Evolutionary conservation across 2,888 invertebrate genomes (phyloP), one percentile per base, ranked within the genome.

Genomic region (Beris chalybata): DNA sequence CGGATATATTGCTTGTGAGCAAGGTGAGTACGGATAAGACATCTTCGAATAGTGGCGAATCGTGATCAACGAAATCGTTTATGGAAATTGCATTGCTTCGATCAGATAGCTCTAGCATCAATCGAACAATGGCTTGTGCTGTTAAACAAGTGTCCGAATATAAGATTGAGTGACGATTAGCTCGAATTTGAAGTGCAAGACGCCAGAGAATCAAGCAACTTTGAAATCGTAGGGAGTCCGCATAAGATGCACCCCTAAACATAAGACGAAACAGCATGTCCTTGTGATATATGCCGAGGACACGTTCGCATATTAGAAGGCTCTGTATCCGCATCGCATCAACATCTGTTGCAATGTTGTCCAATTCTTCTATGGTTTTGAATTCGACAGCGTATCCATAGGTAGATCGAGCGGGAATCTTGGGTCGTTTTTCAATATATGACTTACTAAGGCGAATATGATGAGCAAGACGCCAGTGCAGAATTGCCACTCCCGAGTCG

Each of bases 121-220:
- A 85, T 72, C 92, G 86, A 68, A 94, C 22, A 90, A 95, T 83
- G 22, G 94, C 93, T 82, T 93, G 90, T 67, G 92, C 91, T 63
- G 92, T 89, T 80, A 92, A 93, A 77, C 91, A 89, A 54, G 93
- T 91, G 81, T 95, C 95, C 22, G 22, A 68, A 78, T 84, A 85
- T 68, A 89, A 82, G 78, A 91, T 86, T 63, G 93, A 88, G 82
- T 92, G 91, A 77, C 89, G 89, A 74, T 86, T 85, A 22, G 3
- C 22, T 22, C 22, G 22, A 22, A 22, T 22, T 22, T 22, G 22
- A 22, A 22, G 22, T 63, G 92, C 90, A 80, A 93, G 87, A 68
- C 86, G 84, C 95, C 95, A 96, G 65, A 95, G 83, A 78, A 22
- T 3, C 70, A 93, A 89, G 81, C 95, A 94, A 70, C 90, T 85